A percentile compares a stretch with the other conserved stretches of the same genome.
Evolutionary conservation across 1,140 invertebrate genomes (phyloP).

Genomic region (Listronotus bonariensis): DNA sequence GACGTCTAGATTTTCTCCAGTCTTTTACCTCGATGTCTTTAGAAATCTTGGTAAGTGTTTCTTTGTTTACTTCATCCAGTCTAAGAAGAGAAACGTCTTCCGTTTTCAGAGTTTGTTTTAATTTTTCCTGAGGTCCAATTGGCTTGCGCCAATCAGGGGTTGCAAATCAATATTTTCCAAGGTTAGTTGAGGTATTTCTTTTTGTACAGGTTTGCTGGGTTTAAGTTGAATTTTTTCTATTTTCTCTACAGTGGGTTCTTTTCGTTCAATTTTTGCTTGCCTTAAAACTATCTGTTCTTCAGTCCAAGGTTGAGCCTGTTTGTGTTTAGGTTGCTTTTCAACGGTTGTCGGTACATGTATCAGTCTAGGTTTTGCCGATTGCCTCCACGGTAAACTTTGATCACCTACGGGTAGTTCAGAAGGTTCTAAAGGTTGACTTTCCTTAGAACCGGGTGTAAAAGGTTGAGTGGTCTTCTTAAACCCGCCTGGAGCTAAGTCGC

Average conservation of each 20-base stretch:
- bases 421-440: slow-evolving; percentile 51
- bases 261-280: slow-evolving; percentile 52
- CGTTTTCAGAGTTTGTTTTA: slow-evolving; percentile 21
- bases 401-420: slow-evolving; percentile 59
- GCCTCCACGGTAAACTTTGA: slow-evolving; percentile 61
- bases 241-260: slow-evolving; percentile 53
- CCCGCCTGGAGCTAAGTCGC: slow-evolving; percentile 14
- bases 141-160: slow-evolving; percentile 9
- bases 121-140: not conserved
- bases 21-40: slow-evolving; percentile 18
- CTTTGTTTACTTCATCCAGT: not conserved
- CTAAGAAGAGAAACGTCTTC: slow-evolving; percentile 26
- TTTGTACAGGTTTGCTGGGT: slow-evolving; percentile 40
- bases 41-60: not conserved
- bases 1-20: slow-evolving; percentile 22
- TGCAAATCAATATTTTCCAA: slow-evolving; percentile 45
- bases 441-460: slow-evolving; percentile 36
- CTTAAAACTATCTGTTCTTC: slow-evolving; percentile 57
- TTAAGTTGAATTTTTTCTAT: slow-evolving; percentile 45
- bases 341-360: not conserved
- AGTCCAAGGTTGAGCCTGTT: slow-evolving; percentile 54
- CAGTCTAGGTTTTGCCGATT: slow-evolving; percentile 17
- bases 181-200: slow-evolving; percentile 52
- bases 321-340: slow-evolving; percentile 11
- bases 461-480: slow-evolving; percentile 28